Base-by-base conservation (phyloP, 2,888 invertebrate genomes). In the Sinopyrophorus schimmeli region DNA sequence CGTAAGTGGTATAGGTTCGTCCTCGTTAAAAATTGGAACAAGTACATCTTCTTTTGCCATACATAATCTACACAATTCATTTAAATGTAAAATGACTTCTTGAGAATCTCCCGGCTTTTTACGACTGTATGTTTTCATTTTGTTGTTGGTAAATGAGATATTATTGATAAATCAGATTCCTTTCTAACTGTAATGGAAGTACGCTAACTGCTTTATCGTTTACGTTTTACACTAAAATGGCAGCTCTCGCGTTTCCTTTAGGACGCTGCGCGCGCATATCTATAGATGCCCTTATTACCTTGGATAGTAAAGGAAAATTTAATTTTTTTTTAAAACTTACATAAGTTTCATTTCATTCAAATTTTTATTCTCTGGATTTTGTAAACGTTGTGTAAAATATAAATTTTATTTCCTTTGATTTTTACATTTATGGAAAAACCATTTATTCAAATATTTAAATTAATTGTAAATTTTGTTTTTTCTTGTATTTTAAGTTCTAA, bases 41-140 rank as follows among this genome's bases (percentile, higher is more conserved):
- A 79, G 73, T 64, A 78, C 78, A 30, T 78, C 79, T 43, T 79
- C 77, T 61, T 79, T 80, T 23, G 75, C 75, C 65, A 86, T 75
- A 63, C 86, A 86, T 47, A 86, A 73, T 62, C 86, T 76, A 65
- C 86, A 86, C 60, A 84, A 67, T 58, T 80, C 79, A 52, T 81
- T 79, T 9, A 84, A 77, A 64, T 80, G 77, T 51, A 80, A 70
- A 58, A 79, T 78, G 38, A 78, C 76, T 57, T 72, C 65, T 55
- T 74, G 75, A 32, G 73, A 68, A 55, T 78, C 77, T 26, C 75
- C 77, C 54, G 74, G 69, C 69, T 79, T 80, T 67, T 78, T 79
- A 47, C 79, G 71, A 60, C 79, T 78, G 70, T 80, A 80, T 47
- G 80, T 80, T 74, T 80, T 80, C 80, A 80, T 80, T 54, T 9